Evolutionary conservation across 1,140 invertebrate genomes (phyloP).

Genomic region (Halyomorpha halys): DNA sequence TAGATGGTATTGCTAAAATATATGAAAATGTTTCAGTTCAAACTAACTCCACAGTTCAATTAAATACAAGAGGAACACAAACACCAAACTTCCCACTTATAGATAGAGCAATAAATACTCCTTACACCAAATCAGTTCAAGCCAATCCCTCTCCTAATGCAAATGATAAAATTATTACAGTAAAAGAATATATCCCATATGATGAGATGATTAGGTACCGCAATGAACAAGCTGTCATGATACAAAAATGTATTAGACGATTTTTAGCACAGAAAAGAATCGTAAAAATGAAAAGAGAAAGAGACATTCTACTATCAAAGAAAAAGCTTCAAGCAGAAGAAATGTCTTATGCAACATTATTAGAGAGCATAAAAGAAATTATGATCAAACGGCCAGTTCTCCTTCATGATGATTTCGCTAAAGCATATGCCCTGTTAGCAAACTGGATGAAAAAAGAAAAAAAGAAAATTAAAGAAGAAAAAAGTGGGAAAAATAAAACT

Average conservation of each 20-base stretch:
- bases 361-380: not conserved
- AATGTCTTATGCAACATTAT: not conserved
- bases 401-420: not conserved
- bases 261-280: constrained; percentile 11
- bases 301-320: not conserved
- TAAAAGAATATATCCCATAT: constrained; percentile 3
- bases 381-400: not conserved
- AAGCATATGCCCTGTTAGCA: not conserved
- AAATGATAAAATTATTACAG: not conserved
- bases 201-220: not conserved
- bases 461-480: not conserved
- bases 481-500: not conserved
- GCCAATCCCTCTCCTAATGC: not conserved
- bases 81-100: constrained; percentile 3
- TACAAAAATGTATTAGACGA: constrained; percentile 7
- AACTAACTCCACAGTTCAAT: not conserved
- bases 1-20: not conserved
- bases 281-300: constrained; percentile 10
- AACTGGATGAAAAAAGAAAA: constrained; percentile 11
- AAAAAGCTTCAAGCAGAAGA: not conserved
- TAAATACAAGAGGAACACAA: not conserved
- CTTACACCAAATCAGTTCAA: constrained; percentile 4
- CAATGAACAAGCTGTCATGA: constrained; percentile 1
- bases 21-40: constrained; percentile 6
- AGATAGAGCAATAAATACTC: not conserved